Evolutionary conservation across 2,797 vertebrate species (phyloP), one percentile per base, ranked within the genome.

Genomic region (Acrossocheilus wenchowensis): DNA sequence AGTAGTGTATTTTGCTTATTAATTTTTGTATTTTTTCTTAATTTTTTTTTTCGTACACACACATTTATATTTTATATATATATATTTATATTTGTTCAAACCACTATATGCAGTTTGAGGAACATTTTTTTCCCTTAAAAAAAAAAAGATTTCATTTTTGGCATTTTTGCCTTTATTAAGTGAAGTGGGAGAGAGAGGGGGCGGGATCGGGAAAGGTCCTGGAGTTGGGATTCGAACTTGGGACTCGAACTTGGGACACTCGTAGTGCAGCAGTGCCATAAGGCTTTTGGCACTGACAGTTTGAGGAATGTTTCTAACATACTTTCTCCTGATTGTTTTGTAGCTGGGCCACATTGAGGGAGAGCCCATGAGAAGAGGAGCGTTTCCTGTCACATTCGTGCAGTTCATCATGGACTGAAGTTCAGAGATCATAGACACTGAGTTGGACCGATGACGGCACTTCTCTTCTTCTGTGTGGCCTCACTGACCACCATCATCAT

Each of bases 281-380:
- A 39, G 39, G 6, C 50, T 52, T 4, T 60, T 21, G 21, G 57
- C 57, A 10, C 23, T 60, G 57, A 3, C 23, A 52, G 7, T 15
- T 69, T 83, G 2, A 57, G 34, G 34, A 78, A 60, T 7, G 11
- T 80, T 23, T 68, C 41, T 86, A 34, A 73, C 8, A 19, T 17
- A 62, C 39, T n/a, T 87, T 34, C 54, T 82, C 4, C 43, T 78
- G 17, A 21, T 69, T 43, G 30, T 89, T 62, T 73, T 89, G 45
- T 95, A 99, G 98, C 96, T 99, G 77, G 98, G 98, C 87, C 98
- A 99, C 93, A 97, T 99, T n/a, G 98, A 99, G 60, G 97, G 98
- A 21, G 98, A 99, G 9, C 97, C 97, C 1, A 93, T 95, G 89
- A 97, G 97, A 88, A 96, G 97, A 94, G 98, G 98, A 89, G 98